Evolutionary conservation across 2,113 vertebrate genomes (phyloP), one percentile per base, ranked within the genome.

Genomic region (Trogon surrucura): DNA sequence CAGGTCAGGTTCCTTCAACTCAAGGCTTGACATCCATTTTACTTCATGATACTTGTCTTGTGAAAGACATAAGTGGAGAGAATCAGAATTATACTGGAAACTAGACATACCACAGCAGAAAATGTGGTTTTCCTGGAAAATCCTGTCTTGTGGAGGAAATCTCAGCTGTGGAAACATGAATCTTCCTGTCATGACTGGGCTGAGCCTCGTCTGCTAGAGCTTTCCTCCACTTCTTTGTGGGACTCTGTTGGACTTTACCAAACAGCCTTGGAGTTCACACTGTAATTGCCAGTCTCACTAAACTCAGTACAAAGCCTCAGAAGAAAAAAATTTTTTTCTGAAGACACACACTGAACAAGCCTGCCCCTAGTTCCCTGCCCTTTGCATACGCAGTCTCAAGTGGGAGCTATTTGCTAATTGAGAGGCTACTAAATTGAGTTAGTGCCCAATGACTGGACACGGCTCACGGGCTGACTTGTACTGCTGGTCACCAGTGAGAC

Each of bases 221-320:
- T 29, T 32, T 77, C 67, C 26, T 73, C 41, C 3, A 4, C 56
- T 47, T 53, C 48, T 51, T 36, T 29, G 13, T 2, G 44, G 27
- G 25, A 51, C 48, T 18, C 1, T 4, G 22, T 29, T 58, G 44
- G 70, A 2, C 0, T 3, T 22, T 64, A 44, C 56, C 26, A 23
- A 69, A 67, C 69, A 32, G 20, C 8, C 64, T 29, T 8, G 18
- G 73, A 41, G 15, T 11, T 73, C 17, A 6, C 0, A 0, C n/a
- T 62, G 36, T 56, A 11, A 18, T 27, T 70, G 30, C 51, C 9
- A 26, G 10, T 12, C 73, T 71, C 3, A 0, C 60, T 34, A 10
- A 74, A n/a, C 61, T 70, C n/a, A 21, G 26, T 26, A 65, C 32
- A 77, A 62, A 85, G 44, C 48, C 18, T 53, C 20, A 22, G 45